phyloP scores from a whole-genome alignment of 2,888 invertebrate genomes.

The Diplolepis rosae region DNA sequence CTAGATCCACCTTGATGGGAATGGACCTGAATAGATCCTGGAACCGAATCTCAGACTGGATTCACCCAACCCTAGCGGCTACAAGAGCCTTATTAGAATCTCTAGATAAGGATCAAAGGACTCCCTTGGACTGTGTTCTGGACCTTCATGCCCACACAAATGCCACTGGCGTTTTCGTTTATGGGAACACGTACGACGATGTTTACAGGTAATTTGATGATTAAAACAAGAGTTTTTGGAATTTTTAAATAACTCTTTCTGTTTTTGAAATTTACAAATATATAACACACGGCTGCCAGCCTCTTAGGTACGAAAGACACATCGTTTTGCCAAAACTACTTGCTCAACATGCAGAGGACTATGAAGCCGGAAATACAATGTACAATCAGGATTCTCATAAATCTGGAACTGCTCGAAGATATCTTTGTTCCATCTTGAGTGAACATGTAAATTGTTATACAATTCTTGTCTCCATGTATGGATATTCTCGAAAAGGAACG shows the following conservation, averaged over 20 bases:
- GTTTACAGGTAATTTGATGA: constrained; percentile 82
- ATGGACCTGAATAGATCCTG: constrained; percentile 95
- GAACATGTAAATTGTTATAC: constrained; percentile 92
- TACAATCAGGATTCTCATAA: constrained; percentile 93
- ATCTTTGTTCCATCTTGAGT: constrained; percentile 83
- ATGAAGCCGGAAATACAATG: constrained; percentile 88
- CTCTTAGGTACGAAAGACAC: constrained; percentile 91
- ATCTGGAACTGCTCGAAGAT: constrained; percentile 90
- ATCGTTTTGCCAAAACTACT: constrained; percentile 95
- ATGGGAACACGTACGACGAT: constrained; percentile 95
- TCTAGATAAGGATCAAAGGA: constrained; percentile 82
- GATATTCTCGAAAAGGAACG: constrained; percentile 84
- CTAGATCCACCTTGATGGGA: constrained; percentile 88
- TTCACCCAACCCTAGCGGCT: constrained; percentile 93
- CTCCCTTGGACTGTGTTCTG: constrained; percentile 92
- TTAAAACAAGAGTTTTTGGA: not conserved
- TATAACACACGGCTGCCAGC: constrained; percentile 62
- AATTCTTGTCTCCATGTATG: constrained; percentile 92
- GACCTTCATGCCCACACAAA: constrained; percentile 96
- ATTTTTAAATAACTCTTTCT: not conserved
- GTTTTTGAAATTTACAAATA: not conserved
- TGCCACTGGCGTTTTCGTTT: constrained; percentile 93
- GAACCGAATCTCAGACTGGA: constrained; percentile 91
- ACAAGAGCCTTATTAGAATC: constrained; percentile 86
- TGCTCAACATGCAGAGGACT: constrained; percentile 91